Evolutionary conservation across 2,888 invertebrate genomes (phyloP), one percentile per base, ranked within the genome.

Genomic region (Vannuccia rotundouncinata): DNA sequence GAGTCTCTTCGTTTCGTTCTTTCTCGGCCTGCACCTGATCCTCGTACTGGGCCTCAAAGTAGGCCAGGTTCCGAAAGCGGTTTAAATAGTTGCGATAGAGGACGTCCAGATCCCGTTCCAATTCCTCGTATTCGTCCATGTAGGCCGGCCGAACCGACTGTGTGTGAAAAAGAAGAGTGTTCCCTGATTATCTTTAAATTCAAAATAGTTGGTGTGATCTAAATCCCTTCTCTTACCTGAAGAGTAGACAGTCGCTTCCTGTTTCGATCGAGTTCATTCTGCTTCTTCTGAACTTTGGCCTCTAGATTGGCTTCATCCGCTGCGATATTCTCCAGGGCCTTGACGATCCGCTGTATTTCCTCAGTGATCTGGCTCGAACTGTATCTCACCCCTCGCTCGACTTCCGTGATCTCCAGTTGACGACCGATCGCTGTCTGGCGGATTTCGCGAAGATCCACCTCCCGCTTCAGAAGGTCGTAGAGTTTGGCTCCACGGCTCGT

Each of bases 171-270:
- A 5, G n/a, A 5, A 74, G 5, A 10, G 10, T 13, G 10, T 17
- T 13, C 45, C 10, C 45, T 45, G 45, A 45, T 17, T 13, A 17
- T 45, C 45, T 13, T 45, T 45, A 17, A n/a, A n/a, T n/a, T n/a
- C n/a, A n/a, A 45, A 45, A 45, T 45, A 13, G 45, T 13, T 45
- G 45, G 5, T 45, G 45, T 13, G 17, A 45, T 45, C 45, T 45
- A 45, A 22, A 75, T 28, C 27, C 25, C 1, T 25, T 25, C 31
- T 22, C 29, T 74, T 22, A 79, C 79, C 89, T 95, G 94, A 84
- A 99, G 90, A 0, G 97, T 95, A 85, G 94, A 93, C 75, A 98
- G 90, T 45, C 99, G 90, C 88, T 97, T 97, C 87, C 94, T 94
- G 83, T 95, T 95, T 79, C 99, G 90, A 84, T 95, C 94, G 83